Conservation (phyloP, 1,140 invertebrate genomes). For the Mactra quadrangularis region DNA sequence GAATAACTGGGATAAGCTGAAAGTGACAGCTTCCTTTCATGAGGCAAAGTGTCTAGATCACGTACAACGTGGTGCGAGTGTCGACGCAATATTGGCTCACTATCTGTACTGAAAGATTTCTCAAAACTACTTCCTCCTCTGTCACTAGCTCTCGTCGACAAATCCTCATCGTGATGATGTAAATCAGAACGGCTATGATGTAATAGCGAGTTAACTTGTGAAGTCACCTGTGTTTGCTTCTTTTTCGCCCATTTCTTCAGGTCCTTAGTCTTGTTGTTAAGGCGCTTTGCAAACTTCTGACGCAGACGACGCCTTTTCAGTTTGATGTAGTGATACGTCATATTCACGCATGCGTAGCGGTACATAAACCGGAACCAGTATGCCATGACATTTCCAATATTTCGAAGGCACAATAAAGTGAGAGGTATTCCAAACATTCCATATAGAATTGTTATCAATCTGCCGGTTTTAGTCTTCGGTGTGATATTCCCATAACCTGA, state of each 20-base stretch:
- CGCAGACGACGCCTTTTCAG: slow-evolving; percentile 35
- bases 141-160: background rate
- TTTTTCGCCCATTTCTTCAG: slow-evolving; percentile 39
- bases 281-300: slow-evolving; percentile 7
- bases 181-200: background rate
- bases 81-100: background rate
- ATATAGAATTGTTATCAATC: slow-evolving; percentile 96
- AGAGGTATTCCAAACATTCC: slow-evolving; percentile 98
- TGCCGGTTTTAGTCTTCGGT: slow-evolving; percentile 93
- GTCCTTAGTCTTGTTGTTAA: slow-evolving; percentile 22
- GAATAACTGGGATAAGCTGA: background rate
- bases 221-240: slow-evolving; percentile 39
- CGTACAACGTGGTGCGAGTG: slow-evolving; percentile 7
- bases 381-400: slow-evolving; percentile 97
- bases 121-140: background rate
- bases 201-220: slow-evolving; percentile 26
- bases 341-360: slow-evolving; percentile 62
- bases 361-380: slow-evolving; percentile 92
- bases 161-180: background rate
- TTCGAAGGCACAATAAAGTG: slow-evolving; percentile 94
- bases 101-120: background rate
- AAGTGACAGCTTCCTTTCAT: background rate
- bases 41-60: too few species aligned
- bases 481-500: slow-evolving; percentile 97
- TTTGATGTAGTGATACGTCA: slow-evolving; percentile 58